Evolutionary conservation across 2,113 vertebrate genomes (phyloP).

Genomic region (Emydura subglobosa): DNA sequence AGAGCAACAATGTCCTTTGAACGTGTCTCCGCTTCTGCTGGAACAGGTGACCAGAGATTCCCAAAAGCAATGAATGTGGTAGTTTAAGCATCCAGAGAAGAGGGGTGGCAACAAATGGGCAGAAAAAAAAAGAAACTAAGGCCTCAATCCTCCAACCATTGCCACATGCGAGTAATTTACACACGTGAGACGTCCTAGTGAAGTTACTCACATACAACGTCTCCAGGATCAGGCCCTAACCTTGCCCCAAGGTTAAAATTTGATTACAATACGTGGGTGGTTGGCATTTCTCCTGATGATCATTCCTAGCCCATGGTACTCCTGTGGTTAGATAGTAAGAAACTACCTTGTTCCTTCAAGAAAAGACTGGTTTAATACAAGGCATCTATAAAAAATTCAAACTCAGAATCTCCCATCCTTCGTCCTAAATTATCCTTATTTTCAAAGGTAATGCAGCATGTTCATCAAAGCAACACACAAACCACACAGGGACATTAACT

Average conservation of each 20-base stretch:
- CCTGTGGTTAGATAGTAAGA: neutral
- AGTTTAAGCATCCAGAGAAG: neutral
- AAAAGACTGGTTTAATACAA: fast-evolving
- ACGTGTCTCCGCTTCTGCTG: neutral
- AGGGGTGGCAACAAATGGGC: fast-evolving
- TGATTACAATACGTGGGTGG: neutral
- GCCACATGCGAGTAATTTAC: fast-evolving
- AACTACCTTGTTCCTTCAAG: neutral
- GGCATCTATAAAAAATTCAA: neutral
- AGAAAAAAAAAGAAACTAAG: fast-evolving
- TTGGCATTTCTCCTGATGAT: neutral
- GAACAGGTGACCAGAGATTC: fast-evolving
- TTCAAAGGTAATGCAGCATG: neutral
- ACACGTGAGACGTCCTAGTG: neutral
- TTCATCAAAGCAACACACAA: neutral
- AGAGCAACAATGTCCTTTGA: neutral
- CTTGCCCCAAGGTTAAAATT: neutral
- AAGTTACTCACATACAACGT: fast-evolving
- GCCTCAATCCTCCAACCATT: neutral
- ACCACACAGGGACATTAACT: neutral
- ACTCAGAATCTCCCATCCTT: fast-evolving
- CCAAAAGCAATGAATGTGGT: neutral
- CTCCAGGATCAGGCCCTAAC: neutral
- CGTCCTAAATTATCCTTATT: neutral
- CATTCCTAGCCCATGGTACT: fast-evolving